These are phyloP conservation scores for Xenotilapia longispinis DNA, from an alignment of 2,113 vertebrate species.

Conservation along the genomic window DNA sequence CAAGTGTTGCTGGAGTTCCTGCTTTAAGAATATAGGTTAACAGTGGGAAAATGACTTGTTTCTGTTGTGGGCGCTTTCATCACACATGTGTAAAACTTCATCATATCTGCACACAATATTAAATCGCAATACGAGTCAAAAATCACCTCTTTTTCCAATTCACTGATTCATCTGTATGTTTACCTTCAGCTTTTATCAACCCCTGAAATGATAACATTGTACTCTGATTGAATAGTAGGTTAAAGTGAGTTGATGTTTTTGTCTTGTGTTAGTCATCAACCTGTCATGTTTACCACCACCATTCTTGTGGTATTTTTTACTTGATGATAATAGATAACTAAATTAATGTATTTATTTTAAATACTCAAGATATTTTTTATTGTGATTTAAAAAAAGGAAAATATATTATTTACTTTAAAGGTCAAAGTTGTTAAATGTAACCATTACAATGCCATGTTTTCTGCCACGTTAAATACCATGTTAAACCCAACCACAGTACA, in stretches of 20 bases:
- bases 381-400: neutral
- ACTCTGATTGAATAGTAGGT: neutral
- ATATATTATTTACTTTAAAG: neutral
- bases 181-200: neutral
- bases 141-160: neutral
- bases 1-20: too few species aligned
- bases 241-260: neutral
- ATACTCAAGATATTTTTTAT: neutral
- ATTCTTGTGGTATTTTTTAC: neutral
- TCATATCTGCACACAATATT: neutral
- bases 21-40: neutral
- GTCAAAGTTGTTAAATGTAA: neutral
- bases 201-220: neutral
- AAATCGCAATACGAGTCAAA: neutral
- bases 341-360: neutral
- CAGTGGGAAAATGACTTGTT: neutral
- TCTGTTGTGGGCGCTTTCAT: neutral
- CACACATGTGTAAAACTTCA: neutral
- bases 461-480: neutral
- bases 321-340: neutral
- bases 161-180: neutral
- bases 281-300: neutral
- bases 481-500: neutral
- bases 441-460: neutral
- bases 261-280: neutral